Base-by-base conservation (phyloP, 2,888 invertebrate genomes). In the Drosophila multiciliata region DNA sequence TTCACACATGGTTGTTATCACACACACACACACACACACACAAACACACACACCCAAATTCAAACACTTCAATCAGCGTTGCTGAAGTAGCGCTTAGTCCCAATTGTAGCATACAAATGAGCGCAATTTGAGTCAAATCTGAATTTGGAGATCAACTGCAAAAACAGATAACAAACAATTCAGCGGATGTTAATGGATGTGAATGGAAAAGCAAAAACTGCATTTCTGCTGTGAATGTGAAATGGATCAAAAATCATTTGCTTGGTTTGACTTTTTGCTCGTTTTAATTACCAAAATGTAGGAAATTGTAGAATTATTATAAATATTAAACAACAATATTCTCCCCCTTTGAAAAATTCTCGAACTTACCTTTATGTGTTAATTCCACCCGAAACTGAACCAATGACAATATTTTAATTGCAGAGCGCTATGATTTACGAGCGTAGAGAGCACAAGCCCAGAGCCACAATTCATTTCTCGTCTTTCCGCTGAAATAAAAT, bases 391-490 rank as follows among this genome's bases (percentile, higher is more conserved):
- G 69, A 77, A 85, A 65, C 49, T 36, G 50, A 54, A 60, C 73
- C 75, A 89, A 75, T 75, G 89, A 86, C 89, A 89, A 80, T 75
- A 67, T 82, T 85, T 89, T 86, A 86, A 86, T 86, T 86, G 87
- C 75, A 71, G 64, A 64, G 50, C 66, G 52, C 53, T 57, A 66
- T 84, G 85, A 87, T 79, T 72, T 78, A 84, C 62, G 72, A 61
- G 54, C 42, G 35, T 20, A 45, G 20, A 60, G 66, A 15, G 48
- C 45, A n/a, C 38, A 42, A 20, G 23, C 38, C 15, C 3, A 29
- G 29, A 42, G 2, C 17, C 32, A 67, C 67, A 62, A 38, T n/a
- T 26, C 38, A n/a, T 38, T 40, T 23, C 15, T 48, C 32, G 12
- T 35, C 52, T 45, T 36, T 20, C 23, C 40, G 52, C 45, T 66